Evolutionary conservation across 2,113 vertebrate genomes (phyloP).

Genomic region (Gopherus flavomarginatus): DNA sequence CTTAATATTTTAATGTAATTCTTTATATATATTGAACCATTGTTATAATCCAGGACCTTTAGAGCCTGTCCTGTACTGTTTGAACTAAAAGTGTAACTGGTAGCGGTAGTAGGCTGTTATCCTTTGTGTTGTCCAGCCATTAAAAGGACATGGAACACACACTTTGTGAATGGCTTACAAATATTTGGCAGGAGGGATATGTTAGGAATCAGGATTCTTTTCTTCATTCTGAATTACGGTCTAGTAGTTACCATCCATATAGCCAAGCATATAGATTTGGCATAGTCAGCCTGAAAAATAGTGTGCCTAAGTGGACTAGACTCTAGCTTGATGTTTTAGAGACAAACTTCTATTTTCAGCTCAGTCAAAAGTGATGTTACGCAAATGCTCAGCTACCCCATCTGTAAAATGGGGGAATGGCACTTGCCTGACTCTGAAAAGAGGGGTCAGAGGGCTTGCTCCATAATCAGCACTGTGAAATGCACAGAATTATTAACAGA

Average conservation of each 20-base stretch:
- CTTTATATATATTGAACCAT: not conserved
- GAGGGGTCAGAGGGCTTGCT: not conserved
- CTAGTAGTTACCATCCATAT: not conserved
- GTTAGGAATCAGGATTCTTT: not conserved
- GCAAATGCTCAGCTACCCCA: not conserved
- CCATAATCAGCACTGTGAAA: conserved; percentile 7
- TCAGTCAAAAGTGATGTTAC: not conserved
- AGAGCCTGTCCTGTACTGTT: not conserved
- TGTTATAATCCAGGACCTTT: not conserved
- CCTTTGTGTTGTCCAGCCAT: not conserved
- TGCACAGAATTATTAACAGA: not conserved
- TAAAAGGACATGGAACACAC: not conserved
- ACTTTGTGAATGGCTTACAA: not conserved
- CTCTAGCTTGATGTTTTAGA: not conserved
- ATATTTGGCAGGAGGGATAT: not conserved
- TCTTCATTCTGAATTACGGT: not conserved
- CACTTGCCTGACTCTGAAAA: not conserved
- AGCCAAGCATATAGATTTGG: not conserved
- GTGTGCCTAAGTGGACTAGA: not conserved
- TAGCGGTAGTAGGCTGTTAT: not conserved
- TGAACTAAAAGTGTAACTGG: not conserved
- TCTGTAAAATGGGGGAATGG: conserved; percentile 25
- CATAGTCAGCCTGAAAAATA: not conserved
- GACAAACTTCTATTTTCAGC: not conserved
- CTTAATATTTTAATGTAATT: not conserved